Percentiles rank a stretch among this genome's conserved stretches.
Conservation (phyloP, 2,888 invertebrate species). For the Cepaea hortensis region DNA sequence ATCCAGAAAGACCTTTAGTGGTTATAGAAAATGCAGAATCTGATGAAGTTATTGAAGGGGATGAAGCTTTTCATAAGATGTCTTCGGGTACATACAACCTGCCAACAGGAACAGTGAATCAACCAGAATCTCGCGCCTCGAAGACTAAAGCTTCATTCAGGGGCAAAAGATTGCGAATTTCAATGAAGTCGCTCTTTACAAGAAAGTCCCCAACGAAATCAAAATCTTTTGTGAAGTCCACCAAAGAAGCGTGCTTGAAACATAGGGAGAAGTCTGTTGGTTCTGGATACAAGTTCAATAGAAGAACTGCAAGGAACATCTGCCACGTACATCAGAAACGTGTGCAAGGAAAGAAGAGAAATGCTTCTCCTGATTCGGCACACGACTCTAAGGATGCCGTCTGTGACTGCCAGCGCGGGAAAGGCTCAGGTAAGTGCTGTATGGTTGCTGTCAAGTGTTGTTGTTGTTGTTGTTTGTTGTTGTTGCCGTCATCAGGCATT, state of each 20-base stretch:
- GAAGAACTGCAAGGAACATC: too few relatives aligned
- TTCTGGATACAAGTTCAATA: background rate
- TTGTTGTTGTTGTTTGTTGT: too few relatives aligned
- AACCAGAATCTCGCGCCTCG: background rate
- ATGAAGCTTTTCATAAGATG: constrained; percentile 43
- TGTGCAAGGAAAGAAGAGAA: background rate
- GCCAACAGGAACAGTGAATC: constrained; percentile 12
- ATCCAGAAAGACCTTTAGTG: constrained; percentile 6
- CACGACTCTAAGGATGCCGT: background rate
- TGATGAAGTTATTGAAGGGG: constrained; percentile 42
- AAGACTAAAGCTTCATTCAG: constrained; percentile 23
- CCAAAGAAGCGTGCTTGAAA: background rate
- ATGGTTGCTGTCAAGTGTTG: background rate
- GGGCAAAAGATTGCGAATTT: background rate
- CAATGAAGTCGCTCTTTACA: constrained; percentile 32
- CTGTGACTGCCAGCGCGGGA: background rate
- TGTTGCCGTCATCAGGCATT: too few relatives aligned
- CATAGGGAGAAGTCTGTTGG: background rate
- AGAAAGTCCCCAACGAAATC: constrained; percentile 12
- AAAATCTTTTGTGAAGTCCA: background rate
- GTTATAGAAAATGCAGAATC: constrained; percentile 49
- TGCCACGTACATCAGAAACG: background rate
- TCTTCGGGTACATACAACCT: constrained; percentile 31
- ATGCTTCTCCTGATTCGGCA: background rate
- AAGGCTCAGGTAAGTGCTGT: background rate